These are phyloP conservation scores for Dolichoris vasculosae DNA, from an alignment of 1,140 invertebrate genomes.

Conservation along the genomic window DNA sequence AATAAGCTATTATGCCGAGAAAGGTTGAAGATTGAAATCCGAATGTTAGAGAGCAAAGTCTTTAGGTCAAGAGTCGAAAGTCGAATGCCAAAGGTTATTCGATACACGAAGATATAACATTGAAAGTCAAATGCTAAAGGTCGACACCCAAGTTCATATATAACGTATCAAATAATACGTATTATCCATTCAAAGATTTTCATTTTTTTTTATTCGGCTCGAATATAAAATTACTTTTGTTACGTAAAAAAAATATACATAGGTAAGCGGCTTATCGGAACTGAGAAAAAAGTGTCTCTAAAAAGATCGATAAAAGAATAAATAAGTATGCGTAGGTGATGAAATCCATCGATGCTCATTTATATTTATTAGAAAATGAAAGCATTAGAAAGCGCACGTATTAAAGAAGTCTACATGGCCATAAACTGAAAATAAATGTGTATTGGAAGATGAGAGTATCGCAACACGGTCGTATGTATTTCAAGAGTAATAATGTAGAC, in stretches of 20 bases:
- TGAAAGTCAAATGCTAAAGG: slow-evolving; percentile 30
- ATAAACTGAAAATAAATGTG: not conserved
- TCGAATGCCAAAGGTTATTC: slow-evolving; percentile 26
- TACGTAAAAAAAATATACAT: too few species aligned
- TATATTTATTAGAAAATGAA: not conserved
- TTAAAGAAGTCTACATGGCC: not conserved
- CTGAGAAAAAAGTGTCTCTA: too few species aligned
- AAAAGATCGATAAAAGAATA: too few species aligned
- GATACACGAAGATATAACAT: not conserved
- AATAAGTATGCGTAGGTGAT: not conserved
- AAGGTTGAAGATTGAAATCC: slow-evolving; percentile 14
- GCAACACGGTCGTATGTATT: too few species aligned
- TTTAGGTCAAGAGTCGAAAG: not conserved
- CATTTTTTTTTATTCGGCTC: too few species aligned
- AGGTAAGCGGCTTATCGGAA: too few species aligned
- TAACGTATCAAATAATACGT: too few species aligned
- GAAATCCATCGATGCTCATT: not conserved
- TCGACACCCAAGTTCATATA: slow-evolving; percentile 20
- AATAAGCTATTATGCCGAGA: not conserved
- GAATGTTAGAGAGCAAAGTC: not conserved
- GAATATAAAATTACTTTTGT: too few species aligned
- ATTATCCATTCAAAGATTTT: too few species aligned
- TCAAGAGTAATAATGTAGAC: not conserved
- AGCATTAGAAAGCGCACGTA: not conserved
- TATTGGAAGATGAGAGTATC: not conserved